Evolutionary conservation across 2,113 vertebrate species (phyloP), one percentile per base, ranked within the genome.

Genomic region (Condylura cristata): DNA sequence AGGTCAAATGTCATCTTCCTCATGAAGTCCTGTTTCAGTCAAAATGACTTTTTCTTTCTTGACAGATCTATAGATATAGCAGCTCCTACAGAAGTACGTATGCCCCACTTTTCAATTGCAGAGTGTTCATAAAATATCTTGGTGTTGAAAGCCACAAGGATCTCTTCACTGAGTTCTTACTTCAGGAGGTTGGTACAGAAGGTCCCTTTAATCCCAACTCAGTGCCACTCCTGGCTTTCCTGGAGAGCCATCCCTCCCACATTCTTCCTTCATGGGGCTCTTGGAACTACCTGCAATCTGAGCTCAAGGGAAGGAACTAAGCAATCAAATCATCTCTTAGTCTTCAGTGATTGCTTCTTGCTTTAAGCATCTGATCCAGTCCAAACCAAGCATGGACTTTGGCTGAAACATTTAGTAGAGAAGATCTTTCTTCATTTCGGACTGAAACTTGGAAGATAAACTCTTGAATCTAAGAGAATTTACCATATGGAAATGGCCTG

Each of bases 1-100:
- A 28, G 75, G 83, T 86, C 48, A 88, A 89, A 71, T 66, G 44
- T 72, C 34, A 89, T 37, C 20, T 89, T 83, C 48, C 90, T 70
- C 37, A 3, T 85, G 56, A 84, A 87, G 60, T 65, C 85, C 90
- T 85, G 46, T 37, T 34, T 89, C 53, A 60, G n/a, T 22, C 37
- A 78, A 34, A 78, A 60, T 53, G 26, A 81, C 12, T 60, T 71
- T 70, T 87, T 56, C 32, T 88, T 80, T 48, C 37, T 58, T 8
- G 86, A 2, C 65, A 14, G 30, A 66, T n/a, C 78, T 76, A 90
- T 13, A 72, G 41, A 75, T 16, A 51, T 22, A 56, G 20, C 20
- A 24, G 53, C 53, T 56, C 53, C 20, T 56, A 56, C 20, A 22
- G 53, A 56, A 56, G 66, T 48, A n/a, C 22, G 13, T 75, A 61